phyloP scores from a whole-genome alignment of 2,113 vertebrate species.

The Chionodraco myersi region DNA sequence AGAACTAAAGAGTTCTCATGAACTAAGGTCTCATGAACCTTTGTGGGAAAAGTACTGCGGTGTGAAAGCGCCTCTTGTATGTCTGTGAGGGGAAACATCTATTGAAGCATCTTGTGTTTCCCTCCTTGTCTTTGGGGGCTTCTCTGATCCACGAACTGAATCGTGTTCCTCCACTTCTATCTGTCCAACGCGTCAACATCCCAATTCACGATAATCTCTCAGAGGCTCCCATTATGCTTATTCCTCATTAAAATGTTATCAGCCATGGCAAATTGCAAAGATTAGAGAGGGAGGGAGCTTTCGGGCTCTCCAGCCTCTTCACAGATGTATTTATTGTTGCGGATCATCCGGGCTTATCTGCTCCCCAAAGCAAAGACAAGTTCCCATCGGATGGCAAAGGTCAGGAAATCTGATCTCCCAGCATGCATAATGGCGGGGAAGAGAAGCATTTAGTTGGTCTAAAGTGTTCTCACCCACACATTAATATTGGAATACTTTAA shows the following conservation, averaged over 20 bases:
- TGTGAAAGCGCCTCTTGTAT: neutral
- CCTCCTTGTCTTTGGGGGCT: conserved; percentile 15
- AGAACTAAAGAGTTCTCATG: too few relatives aligned
- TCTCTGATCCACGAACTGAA: conserved; percentile 46
- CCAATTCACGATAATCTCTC: conserved; percentile 73
- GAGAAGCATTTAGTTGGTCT: conserved; percentile 48
- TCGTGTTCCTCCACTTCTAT: conserved; percentile 51
- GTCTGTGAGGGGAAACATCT: neutral
- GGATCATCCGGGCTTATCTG: conserved; percentile 80
- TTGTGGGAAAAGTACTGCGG: too few relatives aligned
- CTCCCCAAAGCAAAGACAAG: conserved; percentile 66
- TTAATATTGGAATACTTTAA: conserved; percentile 74
- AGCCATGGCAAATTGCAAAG: conserved; percentile 81
- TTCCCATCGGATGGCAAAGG: conserved; percentile 72
- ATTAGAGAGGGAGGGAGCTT: conserved; percentile 68
- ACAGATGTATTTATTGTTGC: conserved; percentile 78
- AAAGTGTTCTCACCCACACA: conserved; percentile 61
- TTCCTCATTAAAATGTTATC: conserved; percentile 84
- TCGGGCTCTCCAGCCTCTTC: conserved; percentile 69
- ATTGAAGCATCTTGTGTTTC: neutral
- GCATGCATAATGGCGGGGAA: conserved; percentile 43
- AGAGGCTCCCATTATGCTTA: conserved; percentile 76
- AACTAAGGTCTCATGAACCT: too few relatives aligned
- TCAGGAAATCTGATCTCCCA: conserved; percentile 72
- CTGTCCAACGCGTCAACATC: conserved; percentile 60